Base-by-base conservation (phyloP, 2,888 invertebrate genomes). In the Eremobia ochroleuca region DNA sequence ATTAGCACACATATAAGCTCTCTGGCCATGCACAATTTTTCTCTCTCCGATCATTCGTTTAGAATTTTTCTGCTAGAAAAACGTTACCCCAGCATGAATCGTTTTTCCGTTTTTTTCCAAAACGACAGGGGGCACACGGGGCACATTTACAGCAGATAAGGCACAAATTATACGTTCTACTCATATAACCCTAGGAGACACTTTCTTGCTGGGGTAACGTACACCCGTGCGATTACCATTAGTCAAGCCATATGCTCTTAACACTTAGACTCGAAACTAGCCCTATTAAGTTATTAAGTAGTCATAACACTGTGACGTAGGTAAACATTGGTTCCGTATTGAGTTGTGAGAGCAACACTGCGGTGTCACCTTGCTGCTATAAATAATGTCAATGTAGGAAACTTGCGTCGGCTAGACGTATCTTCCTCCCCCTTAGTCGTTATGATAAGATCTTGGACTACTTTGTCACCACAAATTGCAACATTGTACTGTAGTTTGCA, bases 341-440 rank as follows among this genome's bases (percentile, higher is more conserved):
- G 81, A 67, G 58, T 73, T 70, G 52, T 81, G 59, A 85, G 85
- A 82, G 64, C 73, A 76, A 73, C 73, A 81, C 64, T n/a, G 77
- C 69, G 83, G 86, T 85, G 85, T 85, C 85, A 85, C 83, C 86
- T 86, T 85, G 76, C 79, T 40, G 46, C 76, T 85, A 82, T 86
- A 83, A 86, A 83, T 84, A 81, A 86, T 65, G 21, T 40, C 46
- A 43, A 52, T 80, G 58, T 70, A 76, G 73, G 73, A 71, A 80
- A 76, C 81, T 15, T 80, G 64, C 73, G 58, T 72, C 68, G 62
- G 21, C 52, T 46, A 46, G 58, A 64, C 40, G 43, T 52, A 73
- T 52, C 28, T 37, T 13, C 34, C 21, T 40, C 15, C 34, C 18
- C 67, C 49, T 64, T 18, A 31, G 28, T 58, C 18, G 64, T 61